Percentiles rank a stretch among this genome's conserved stretches.
phyloP scores from a whole-genome alignment of 53 echinoderm and acorn worm species.

The Apostichopus leukothele region DNA sequence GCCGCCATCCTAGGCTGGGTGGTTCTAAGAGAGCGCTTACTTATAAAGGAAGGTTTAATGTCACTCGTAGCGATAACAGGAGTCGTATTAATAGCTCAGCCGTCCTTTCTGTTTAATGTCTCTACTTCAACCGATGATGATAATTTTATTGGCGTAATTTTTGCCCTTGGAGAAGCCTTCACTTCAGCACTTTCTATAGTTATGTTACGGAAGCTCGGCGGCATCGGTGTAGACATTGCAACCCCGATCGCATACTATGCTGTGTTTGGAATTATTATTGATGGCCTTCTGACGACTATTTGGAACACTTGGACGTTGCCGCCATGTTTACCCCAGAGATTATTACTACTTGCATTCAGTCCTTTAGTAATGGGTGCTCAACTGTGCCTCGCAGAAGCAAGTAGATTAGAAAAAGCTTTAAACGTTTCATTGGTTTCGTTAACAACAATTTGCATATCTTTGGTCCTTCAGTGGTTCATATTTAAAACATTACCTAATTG shows the following conservation, averaged over 20 bases:
- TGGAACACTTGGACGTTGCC: constrained; percentile 16
- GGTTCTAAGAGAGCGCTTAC: background rate
- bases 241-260: background rate
- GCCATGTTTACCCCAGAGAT: constrained; percentile 9
- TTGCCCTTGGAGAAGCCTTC: constrained; percentile 25
- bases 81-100: constrained; percentile 19
- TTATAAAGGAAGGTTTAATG: background rate
- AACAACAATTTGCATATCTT: constrained; percentile 21
- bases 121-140: background rate
- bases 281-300: background rate
- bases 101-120: background rate
- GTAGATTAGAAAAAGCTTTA: constrained; percentile 7
- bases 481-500: constrained; percentile 26
- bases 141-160: constrained; percentile 8
- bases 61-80: constrained; percentile 12
- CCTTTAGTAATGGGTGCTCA: constrained; percentile 1
- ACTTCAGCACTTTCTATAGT: constrained; percentile 19
- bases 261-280: background rate
- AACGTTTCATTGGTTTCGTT: constrained; percentile 5
- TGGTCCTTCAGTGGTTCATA: constrained; percentile 4
- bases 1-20: constrained; percentile 5
- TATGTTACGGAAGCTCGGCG: background rate
- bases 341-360: background rate
- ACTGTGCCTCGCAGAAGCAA: background rate
- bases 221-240: background rate